A percentile compares a stretch with the other conserved stretches of the same genome.
Evolutionary conservation across 2,113 vertebrate genomes (phyloP).

Genomic region (Mungos mungo): DNA sequence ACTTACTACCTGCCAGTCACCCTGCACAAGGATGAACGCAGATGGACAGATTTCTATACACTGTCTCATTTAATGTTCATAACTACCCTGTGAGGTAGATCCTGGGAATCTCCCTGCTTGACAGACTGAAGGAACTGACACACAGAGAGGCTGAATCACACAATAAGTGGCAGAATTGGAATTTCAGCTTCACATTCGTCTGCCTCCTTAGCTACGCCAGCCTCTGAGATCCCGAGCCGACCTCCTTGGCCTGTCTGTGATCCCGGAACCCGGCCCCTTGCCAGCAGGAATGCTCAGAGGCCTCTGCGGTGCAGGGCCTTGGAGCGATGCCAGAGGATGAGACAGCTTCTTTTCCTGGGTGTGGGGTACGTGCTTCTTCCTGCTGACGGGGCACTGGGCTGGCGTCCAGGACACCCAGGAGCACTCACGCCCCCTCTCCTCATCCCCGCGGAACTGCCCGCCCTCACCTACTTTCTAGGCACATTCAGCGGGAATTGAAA

Average conservation of each 20-base stretch:
- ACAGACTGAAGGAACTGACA: not conserved
- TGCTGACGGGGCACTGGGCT: not conserved
- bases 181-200: not conserved
- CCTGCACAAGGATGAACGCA: not conserved
- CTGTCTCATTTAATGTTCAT: not conserved
- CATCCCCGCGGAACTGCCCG: not conserved
- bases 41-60: not conserved
- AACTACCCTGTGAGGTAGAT: not conserved
- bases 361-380: not conserved
- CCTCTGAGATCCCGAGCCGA: not conserved
- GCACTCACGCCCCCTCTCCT: not conserved
- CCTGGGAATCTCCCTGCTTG: not conserved
- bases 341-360: not conserved
- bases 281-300: not conserved
- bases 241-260: too few relatives aligned
- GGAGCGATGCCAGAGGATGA: not conserved
- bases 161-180: not conserved
- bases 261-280: not conserved
- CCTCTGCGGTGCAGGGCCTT: not conserved
- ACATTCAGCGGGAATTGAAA: not conserved
- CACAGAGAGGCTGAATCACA: not conserved
- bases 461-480: not conserved
- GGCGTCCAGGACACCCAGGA: not conserved
- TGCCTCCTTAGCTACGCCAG: not conserved
- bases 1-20: not conserved